Base-by-base conservation (phyloP, 1,140 invertebrate species). In the Listronotus bonariensis region DNA sequence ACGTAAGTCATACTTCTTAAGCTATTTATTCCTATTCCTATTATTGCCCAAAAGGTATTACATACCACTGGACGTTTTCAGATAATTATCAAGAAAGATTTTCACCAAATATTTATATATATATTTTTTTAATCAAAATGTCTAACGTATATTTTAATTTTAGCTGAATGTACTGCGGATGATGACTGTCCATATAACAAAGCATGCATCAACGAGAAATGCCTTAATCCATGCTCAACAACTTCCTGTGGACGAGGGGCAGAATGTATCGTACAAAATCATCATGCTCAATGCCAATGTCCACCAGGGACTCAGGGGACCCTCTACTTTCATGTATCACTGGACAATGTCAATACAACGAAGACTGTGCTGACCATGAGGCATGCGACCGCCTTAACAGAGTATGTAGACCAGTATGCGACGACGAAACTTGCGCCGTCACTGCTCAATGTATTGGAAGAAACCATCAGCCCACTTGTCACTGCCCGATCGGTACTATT, bases 151-250 rank as follows among this genome's bases (percentile, higher is more conserved):
- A 51, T 38, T 45, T 26, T 42, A 38, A 67, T 85, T 83, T 42
- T 74, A 93, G 92, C 91, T 18, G 91, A 93, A 80, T 96, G 94
- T 80, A 88, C 86, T 69, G 78, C 82, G 5, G 89, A 96, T 74
- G 81, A 85, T 12, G 90, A 96, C 48, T 96, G 94, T 83, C 90
- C 92, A 0, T 90, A 89, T 71, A 92, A 95, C 72, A 92, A 92
- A 75, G 86, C 86, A 18, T 95, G 93, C 69, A 82, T 88, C 26
- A 89, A 88, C 65, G 83, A 86, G 64, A 91, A 90, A 67, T 95
- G 93, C 70, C 78, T 90, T 7, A 88, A 91, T 75, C 92, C 92
- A 1, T 96, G 93, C 72, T 70, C 82, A 0, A 79, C 83, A 14
- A 81, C 83, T 6, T 80, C 83, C 0, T 96, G 93, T 75, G 92